These are phyloP conservation scores for Suillia variegata DNA, from an alignment of 2,888 invertebrate genomes.

Conservation along the genomic window DNA sequence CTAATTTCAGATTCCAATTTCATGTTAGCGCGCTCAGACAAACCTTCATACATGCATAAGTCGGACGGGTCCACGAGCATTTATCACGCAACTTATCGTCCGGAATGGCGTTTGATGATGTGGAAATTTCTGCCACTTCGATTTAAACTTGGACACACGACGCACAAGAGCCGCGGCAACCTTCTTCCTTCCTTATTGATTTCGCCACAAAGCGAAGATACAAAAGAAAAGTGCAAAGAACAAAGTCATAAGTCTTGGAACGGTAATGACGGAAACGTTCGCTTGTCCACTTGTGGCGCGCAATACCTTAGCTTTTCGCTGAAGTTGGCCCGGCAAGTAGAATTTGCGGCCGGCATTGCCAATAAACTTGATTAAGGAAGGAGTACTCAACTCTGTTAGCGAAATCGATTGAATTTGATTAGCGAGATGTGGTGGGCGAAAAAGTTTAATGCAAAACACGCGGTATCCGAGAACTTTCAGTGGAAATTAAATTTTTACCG, in stretches of 20 bases:
- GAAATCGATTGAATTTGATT: slow-evolving; percentile 14
- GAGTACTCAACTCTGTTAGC: too few relatives aligned
- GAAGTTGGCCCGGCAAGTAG: background rate
- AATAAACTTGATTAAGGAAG: too few relatives aligned
- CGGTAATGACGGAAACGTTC: too few relatives aligned
- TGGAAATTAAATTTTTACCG: background rate
- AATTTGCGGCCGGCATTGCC: background rate
- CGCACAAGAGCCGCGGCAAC: slow-evolving; percentile 3
- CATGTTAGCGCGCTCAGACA: too few relatives aligned
- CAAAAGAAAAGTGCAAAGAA: background rate
- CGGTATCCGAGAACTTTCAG: too few relatives aligned
- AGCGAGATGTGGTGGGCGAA: too few relatives aligned
- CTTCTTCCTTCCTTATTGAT: slow-evolving; percentile 18
- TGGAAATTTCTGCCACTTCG: slow-evolving; percentile 60
- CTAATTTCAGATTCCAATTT: too few relatives aligned
- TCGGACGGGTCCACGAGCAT: slow-evolving; percentile 41
- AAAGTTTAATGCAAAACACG: too few relatives aligned
- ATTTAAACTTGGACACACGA: slow-evolving; percentile 43
- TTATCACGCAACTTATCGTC: slow-evolving; percentile 60
- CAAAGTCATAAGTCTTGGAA: slow-evolving; percentile 21
- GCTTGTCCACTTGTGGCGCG: slow-evolving; percentile 44
- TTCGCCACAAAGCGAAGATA: background rate
- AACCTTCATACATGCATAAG: slow-evolving; percentile 16
- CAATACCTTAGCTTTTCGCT: background rate
- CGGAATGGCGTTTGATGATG: slow-evolving; percentile 61